Base-by-base conservation (phyloP, 2,113 vertebrate species). In the Dasypus novemcinctus region DNA sequence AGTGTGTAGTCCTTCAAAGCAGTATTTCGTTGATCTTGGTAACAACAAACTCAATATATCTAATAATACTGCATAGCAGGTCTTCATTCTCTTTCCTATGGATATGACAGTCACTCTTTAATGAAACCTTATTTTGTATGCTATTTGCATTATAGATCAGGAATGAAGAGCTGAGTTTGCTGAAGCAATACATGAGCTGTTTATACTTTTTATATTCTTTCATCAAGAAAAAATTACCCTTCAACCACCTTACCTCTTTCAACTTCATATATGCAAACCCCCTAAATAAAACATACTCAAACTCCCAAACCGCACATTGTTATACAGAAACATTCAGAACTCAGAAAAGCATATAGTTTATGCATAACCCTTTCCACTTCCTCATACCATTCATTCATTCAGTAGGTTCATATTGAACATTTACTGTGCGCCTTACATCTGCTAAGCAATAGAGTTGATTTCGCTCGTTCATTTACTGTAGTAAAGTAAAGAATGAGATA, bases 161-260 rank as follows among this genome's bases (percentile, higher is more conserved):
- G 66, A 88, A 81, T 64, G 85, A 88, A 97, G 79, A 97, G 61
- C 92, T 95, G 95, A 93, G 82, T 82, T 96, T 97, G 59, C 82
- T 81, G 93, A 89, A 95, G 83, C 81, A 89, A 71, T 88, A 94
- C 38, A 85, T 95, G 79, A 92, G 25, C 63, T 94, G 89, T 95
- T 95, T 95, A 72, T 97, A 93, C 92, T 93, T 94, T 94, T 95
- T 97, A 91, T 95, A 94, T 96, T 95, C 49, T 86, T 95, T 93
- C 38, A 96, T 98, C 91, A 96, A 96, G 76, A 96, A 95, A 95
- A 94, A 96, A 95, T 97, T 96, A 95, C 90, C 95, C 95, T 97
- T 95, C 88, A 96, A 61, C 89, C 90, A 97, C 94, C 91, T 95
- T 94, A 96, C 78, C 64, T 93, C 89, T 80, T 95, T 93, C 52